phyloP scores from a whole-genome alignment of 2,113 vertebrate genomes.

The Uropsilus gracilis region DNA sequence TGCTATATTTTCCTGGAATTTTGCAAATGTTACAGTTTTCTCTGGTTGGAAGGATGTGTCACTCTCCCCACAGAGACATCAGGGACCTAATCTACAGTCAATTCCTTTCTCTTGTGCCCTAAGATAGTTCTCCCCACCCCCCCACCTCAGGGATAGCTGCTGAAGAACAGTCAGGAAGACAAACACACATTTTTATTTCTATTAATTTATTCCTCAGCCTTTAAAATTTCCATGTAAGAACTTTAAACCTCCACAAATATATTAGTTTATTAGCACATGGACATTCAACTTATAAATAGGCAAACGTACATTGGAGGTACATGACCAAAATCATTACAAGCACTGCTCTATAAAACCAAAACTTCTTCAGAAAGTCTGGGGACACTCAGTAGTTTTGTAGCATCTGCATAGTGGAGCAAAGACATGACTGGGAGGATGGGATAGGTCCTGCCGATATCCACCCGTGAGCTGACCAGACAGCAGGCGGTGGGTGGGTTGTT shows the following conservation, averaged over 20 bases:
- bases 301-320: neutral
- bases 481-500: neutral
- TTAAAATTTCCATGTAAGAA: neutral
- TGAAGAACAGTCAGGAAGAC: neutral
- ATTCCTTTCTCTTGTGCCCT: neutral
- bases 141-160: neutral
- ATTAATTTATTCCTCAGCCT: conserved; percentile 27
- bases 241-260: neutral
- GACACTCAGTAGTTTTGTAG: neutral
- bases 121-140: too few species aligned
- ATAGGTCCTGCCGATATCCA: neutral
- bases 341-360: neutral
- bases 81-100: neutral
- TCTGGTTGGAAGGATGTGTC: neutral
- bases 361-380: neutral
- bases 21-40: neutral
- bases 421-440: neutral
- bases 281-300: conserved; percentile 13
- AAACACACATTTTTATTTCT: neutral
- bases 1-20: neutral
- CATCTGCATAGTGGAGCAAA: neutral
- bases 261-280: neutral
- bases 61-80: neutral
- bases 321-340: neutral
- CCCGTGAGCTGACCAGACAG: neutral